phyloP scores from a whole-genome alignment of 2,888 invertebrate species.

The Epistrophe eligans region DNA sequence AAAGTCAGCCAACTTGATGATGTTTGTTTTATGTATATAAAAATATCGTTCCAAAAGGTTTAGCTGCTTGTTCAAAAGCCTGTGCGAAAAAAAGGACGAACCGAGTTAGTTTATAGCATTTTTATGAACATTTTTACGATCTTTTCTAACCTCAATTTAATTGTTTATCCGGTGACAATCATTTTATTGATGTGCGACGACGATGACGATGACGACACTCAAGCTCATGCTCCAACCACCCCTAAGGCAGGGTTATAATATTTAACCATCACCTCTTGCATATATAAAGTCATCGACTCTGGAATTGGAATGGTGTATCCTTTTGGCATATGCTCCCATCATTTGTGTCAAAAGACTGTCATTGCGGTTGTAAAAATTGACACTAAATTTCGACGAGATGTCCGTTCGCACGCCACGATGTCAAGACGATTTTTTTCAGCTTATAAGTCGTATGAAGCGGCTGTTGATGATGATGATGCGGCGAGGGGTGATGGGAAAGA shows the following conservation, averaged over 20 bases:
- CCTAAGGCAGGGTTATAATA: conserved; percentile 35
- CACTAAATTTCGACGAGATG: conserved; percentile 76
- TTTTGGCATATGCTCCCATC: conserved; percentile 64
- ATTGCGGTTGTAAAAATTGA: conserved; percentile 78
- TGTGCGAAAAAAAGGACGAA: conserved; percentile 55
- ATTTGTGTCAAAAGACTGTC: conserved; percentile 55
- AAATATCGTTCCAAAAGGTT: not conserved
- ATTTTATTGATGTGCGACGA: conserved; percentile 80
- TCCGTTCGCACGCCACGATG: conserved; percentile 64
- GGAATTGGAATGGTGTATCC: conserved; percentile 54
- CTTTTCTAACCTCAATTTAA: conserved; percentile 84
- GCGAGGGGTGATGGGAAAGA: conserved; percentile 13
- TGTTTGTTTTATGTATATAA: conserved; percentile 23
- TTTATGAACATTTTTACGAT: conserved; percentile 84
- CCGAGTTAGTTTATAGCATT: conserved; percentile 80
- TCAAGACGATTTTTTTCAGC: conserved; percentile 55
- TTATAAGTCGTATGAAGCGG: conserved; percentile 30
- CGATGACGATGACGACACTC: conserved; percentile 14
- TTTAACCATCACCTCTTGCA: conserved; percentile 70
- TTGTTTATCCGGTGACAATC: conserved; percentile 84
- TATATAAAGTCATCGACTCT: conserved; percentile 64
- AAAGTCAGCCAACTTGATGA: conserved; percentile 71
- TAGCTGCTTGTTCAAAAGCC: conserved; percentile 9
- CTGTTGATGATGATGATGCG: not conserved
- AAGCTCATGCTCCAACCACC: not conserved